Evolutionary conservation across 1,140 invertebrate species (phyloP).

Genomic region (Cydia amplana): DNA sequence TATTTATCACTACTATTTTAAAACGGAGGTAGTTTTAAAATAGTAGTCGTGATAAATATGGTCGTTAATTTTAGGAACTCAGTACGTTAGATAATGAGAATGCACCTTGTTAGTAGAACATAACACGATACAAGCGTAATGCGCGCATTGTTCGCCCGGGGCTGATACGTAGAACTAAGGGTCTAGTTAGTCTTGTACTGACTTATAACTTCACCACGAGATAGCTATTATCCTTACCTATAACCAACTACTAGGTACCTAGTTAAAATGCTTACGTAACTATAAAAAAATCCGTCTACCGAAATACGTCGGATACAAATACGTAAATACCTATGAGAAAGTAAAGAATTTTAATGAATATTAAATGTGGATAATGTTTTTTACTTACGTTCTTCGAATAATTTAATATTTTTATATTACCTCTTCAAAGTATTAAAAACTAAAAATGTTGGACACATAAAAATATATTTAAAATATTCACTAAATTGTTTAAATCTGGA

Average conservation of each 20-base stretch:
- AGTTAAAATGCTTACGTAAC: too few species aligned
- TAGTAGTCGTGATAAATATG: background rate
- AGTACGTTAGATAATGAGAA: background rate
- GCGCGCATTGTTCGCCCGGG: background rate
- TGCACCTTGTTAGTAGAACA: constrained; percentile 13
- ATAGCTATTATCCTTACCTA: background rate
- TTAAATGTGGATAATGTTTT: too few species aligned
- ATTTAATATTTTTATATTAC: too few species aligned
- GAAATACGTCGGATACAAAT: background rate
- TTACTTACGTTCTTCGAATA: too few species aligned
- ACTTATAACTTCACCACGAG: background rate
- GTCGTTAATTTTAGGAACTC: background rate
- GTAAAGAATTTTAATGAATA: too few species aligned
- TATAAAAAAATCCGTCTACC: background rate
- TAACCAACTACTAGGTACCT: background rate
- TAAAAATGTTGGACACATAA: too few species aligned
- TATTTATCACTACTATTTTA: too few species aligned
- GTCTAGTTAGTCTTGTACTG: background rate
- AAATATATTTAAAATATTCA: too few species aligned
- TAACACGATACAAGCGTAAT: background rate
- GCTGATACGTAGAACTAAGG: background rate
- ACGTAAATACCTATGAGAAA: background rate
- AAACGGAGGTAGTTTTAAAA: too few species aligned
- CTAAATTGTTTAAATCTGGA: too few species aligned
- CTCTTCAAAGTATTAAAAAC: too few species aligned